A percentile compares a stretch with the other conserved stretches of the same genome.
Conservation (phyloP, 2,888 invertebrate species). For the Capitulum mitella region DNA sequence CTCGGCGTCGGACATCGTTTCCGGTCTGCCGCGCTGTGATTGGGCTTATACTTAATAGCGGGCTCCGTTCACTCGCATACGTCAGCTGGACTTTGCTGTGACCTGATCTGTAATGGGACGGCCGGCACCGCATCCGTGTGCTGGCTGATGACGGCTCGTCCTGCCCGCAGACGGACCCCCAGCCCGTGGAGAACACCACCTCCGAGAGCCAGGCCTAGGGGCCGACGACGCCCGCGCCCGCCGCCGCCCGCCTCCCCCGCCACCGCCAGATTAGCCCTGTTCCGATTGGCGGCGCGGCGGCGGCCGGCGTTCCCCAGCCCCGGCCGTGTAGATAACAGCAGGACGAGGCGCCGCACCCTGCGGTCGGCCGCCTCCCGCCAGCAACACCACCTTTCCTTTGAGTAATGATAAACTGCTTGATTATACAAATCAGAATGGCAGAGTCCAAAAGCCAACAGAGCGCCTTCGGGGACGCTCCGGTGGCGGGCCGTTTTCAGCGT, state of each 20-base stretch:
- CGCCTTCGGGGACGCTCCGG: not conserved
- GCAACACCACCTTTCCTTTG: constrained; percentile 14
- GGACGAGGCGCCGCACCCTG: not conserved
- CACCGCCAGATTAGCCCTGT: constrained; percentile 19
- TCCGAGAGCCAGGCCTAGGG: constrained; percentile 35
- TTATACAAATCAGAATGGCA: constrained; percentile 20
- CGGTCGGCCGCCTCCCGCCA: not conserved
- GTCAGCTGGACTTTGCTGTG: no score
- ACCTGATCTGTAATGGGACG: no score
- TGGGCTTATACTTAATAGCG: no score
- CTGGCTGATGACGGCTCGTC: no score
- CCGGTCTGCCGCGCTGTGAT: no score
- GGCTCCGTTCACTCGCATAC: no score
- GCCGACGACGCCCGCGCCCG: constrained; percentile 27
- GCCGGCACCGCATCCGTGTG: no score
- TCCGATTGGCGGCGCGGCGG: constrained; percentile 5
- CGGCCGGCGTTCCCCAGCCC: not conserved
- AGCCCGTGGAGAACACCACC: constrained; percentile 36
- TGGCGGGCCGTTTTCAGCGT: not conserved
- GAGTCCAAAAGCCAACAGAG: not conserved
- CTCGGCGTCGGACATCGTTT: no score
- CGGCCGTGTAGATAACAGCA: constrained; percentile 5
- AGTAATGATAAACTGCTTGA: constrained; percentile 17
- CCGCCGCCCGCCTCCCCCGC: not conserved
- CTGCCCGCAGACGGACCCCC: constrained; percentile 6